Evolutionary conservation across 1,140 invertebrate genomes (phyloP), one percentile per base, ranked within the genome.

Genomic region (Drosophila watanabei): DNA sequence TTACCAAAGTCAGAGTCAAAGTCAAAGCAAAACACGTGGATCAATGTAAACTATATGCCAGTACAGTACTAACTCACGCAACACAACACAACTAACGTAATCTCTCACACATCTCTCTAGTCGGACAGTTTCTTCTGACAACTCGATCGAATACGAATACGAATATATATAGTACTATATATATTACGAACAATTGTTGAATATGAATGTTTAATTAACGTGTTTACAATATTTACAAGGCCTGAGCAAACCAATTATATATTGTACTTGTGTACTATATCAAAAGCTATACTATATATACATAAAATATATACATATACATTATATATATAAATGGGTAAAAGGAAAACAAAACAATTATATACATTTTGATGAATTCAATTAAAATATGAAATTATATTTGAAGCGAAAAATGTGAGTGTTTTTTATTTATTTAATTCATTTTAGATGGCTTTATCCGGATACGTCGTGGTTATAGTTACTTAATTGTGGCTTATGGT

Each of bases 331-430:
- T 78, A 76, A 24, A 24, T 73, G 61, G 57, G 63, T 64, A 51
- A 39, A 49, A 61, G 11, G 3, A 52, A 56, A 58, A 41, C n/a
- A 48, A 65, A 91, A 82, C 71, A 81, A 91, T 76, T 90, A 87
- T 90, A 77, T 90, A 75, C 54, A 83, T 85, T 90, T 90, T 75
- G 66, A 76, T 48, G 46, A 73, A 77, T 78, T 78, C 79, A 73
- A 80, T 81, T 73, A 66, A 79, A 78, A 63, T 46, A 63, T 39
- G 11, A 54, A 62, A 86, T 70, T 84, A 81, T 73, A 81, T 86
- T 83, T 72, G 62, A 83, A 59, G 16, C 52, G n/a, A 79, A 49
- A 20, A 7, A 7, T 2, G 33, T 11, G 16, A 41, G 30, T 65
- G 35, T 65, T 33, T 54, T 45, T 24, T 65, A 30, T 65, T 33